Evolutionary conservation across 64 coral and sea anemone genomes (phyloP).

Genomic region (Pachyseris speciosa): DNA sequence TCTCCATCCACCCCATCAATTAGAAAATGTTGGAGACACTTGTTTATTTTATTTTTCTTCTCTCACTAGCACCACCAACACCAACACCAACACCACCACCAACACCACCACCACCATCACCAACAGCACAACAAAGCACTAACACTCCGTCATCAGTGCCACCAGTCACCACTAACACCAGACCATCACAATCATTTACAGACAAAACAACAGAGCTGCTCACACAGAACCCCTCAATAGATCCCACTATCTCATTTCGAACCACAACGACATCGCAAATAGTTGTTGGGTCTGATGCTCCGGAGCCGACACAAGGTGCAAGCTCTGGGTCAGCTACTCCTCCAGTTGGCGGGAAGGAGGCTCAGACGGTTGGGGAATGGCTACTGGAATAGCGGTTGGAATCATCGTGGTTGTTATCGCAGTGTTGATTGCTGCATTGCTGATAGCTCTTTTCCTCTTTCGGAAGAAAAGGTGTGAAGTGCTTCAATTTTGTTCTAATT

Average conservation of each 20-base stretch:
- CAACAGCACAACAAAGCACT: background rate
- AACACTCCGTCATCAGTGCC: background rate
- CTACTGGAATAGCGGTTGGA: background rate
- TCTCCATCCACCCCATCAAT: too few relatives aligned
- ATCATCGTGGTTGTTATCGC: background rate
- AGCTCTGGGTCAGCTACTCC: background rate
- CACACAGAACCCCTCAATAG: background rate
- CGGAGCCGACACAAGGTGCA: background rate
- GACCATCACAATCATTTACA: background rate
- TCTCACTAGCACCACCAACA: background rate
- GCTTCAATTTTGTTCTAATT: background rate
- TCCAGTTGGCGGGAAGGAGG: background rate
- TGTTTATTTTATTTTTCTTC: background rate
- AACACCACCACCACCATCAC: background rate
- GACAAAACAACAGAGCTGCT: background rate
- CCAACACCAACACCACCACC: background rate
- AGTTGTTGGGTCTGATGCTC: background rate
- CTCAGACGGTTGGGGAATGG: background rate
- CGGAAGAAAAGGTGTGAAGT: constrained; percentile 3
- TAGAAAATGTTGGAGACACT: too few relatives aligned
- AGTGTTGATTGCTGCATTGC: background rate
- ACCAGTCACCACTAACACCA: background rate
- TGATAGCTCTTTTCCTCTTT: background rate
- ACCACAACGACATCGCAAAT: background rate
- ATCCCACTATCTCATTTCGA: background rate